Evolutionary conservation across 2,113 vertebrate species (phyloP).

Genomic region (Xiphophorus hellerii): DNA sequence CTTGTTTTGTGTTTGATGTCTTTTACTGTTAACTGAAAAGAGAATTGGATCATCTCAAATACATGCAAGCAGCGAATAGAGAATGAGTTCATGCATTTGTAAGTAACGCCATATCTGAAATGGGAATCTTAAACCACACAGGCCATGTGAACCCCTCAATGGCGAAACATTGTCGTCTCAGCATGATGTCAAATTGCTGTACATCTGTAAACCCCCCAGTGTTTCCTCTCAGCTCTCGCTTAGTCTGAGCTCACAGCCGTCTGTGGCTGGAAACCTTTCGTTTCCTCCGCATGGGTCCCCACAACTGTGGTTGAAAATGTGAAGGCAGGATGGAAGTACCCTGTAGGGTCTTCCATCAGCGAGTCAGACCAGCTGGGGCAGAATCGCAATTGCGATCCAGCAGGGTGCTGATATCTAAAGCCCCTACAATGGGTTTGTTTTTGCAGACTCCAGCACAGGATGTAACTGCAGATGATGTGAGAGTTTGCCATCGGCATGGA

Average conservation of each 20-base stretch:
- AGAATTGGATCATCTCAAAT: conserved; percentile 51
- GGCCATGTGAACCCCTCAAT: conserved; percentile 7
- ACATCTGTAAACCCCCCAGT: conserved; percentile 22
- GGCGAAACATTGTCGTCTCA: conserved; percentile 46
- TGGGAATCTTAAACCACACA: conserved; percentile 9
- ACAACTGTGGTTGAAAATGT: conserved; percentile 33
- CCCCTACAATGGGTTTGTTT: conserved; percentile 31
- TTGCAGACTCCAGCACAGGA: conserved; percentile 26
- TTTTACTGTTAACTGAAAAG: conserved; percentile 36
- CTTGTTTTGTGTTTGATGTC: conserved; percentile 37
- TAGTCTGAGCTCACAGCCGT: conserved; percentile 36
- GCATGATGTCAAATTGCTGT: conserved; percentile 30
- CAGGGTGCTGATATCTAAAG: conserved; percentile 40
- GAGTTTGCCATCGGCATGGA: conserved; percentile 9
- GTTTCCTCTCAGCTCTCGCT: conserved; percentile 12
- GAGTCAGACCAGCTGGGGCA: conserved; percentile 52
- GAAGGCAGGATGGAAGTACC: conserved; percentile 40
- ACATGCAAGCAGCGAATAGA: conserved; percentile 37
- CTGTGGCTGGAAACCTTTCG: conserved; percentile 42
- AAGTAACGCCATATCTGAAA: conserved; percentile 21
- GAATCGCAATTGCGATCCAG: conserved; percentile 39
- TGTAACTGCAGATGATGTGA: conserved; percentile 31
- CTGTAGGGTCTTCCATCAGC: conserved; percentile 45
- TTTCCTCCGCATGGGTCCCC: conserved; percentile 33
- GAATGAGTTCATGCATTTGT: conserved; percentile 48